Base-by-base conservation (phyloP, 2,888 invertebrate species). In the Eremobia ochroleuca region DNA sequence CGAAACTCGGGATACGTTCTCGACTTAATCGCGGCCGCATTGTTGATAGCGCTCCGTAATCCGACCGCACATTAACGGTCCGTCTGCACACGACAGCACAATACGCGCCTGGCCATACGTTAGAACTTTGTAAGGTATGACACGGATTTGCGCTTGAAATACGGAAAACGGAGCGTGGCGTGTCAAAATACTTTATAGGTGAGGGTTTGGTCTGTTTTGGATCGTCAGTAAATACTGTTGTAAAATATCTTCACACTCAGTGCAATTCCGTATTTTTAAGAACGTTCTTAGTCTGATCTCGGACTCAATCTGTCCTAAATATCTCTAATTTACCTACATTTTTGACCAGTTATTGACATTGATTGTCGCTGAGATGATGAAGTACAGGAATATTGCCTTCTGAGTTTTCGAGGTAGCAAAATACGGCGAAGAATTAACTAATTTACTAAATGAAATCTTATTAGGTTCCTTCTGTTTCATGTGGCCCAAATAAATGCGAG, bases 1-100 rank as follows among this genome's bases (percentile, higher is more conserved):
- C 73, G 58, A 79, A 81, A 79, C 73, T 80, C 76, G 59, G 55
- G 72, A 34, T 79, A 79, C 83, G 84, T 81, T 86, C 85, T 89
- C 81, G 82, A 87, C 87, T 90, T 88, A 88, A 88, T 90, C 87
- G 89, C 82, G 79, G 89, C 86, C 85, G 87, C 85, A 89, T 88
- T 89, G 91, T 90, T 89, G 90, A 88, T 88, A 75, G 76, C 85
- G 85, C 88, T 85, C 81, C 81, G 85, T 92, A 92, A 92, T 91
- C 91, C 92, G 13, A 91, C 92, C 93, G 90, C 92, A 91, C 90
- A 92, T 93, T 93, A 92, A 86, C 87, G 82, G 89, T 83, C 85
- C 90, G 93, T 92, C 93, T 95, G 95, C 83, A 82, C 82, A 64
- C 92, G 94, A 94, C 94, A 94, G 92, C 91, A 88, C 91, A 92